Percentiles rank a stretch among this genome's conserved stretches.
Conservation (phyloP, 2,888 invertebrate species). For the Pristionchus entomophagus region DNA sequence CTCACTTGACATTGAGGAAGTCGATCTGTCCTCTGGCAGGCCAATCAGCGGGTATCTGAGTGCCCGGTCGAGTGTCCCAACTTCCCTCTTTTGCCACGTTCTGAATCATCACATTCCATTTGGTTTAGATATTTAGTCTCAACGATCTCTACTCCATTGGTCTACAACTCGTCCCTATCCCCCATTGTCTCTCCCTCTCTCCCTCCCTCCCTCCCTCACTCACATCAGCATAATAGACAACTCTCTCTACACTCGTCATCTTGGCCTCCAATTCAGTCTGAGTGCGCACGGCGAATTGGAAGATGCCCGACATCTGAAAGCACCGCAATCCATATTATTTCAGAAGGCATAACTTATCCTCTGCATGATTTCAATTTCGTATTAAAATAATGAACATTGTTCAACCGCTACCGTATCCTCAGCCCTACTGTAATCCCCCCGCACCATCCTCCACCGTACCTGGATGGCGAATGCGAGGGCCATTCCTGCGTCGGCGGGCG, state of each 20-base stretch:
- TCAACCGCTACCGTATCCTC: too few species aligned
- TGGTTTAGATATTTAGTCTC: background rate
- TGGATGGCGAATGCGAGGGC: slow-evolving; percentile 81
- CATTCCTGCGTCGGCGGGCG: slow-evolving; percentile 81
- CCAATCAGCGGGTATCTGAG: slow-evolving; percentile 76
- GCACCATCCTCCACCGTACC: slow-evolving; percentile 72
- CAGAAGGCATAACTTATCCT: too few species aligned
- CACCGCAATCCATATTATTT: background rate
- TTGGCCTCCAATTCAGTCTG: slow-evolving; percentile 93
- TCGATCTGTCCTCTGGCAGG: slow-evolving; percentile 79
- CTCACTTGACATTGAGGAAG: slow-evolving; percentile 79
- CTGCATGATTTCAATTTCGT: too few species aligned
- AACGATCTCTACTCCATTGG: too few species aligned
- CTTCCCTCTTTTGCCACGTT: slow-evolving; percentile 68
- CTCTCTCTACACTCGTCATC: slow-evolving; percentile 75
- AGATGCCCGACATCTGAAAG: slow-evolving; percentile 80
- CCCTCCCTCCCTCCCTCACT: too few species aligned
- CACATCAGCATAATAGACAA: slow-evolving; percentile 74
- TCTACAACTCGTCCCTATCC: too few species aligned
- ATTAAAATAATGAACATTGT: background rate
- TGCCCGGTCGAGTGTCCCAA: slow-evolving; percentile 54
- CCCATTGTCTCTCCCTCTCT: too few species aligned
- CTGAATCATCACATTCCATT: slow-evolving; percentile 57
- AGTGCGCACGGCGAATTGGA: slow-evolving; percentile 84
- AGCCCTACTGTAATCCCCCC: background rate